A percentile compares a stretch with the other conserved stretches of the same genome.
These are phyloP conservation scores for Stratiolaelaps scimitus DNA, from an alignment of 1,140 invertebrate genomes.

Conservation along the genomic window DNA sequence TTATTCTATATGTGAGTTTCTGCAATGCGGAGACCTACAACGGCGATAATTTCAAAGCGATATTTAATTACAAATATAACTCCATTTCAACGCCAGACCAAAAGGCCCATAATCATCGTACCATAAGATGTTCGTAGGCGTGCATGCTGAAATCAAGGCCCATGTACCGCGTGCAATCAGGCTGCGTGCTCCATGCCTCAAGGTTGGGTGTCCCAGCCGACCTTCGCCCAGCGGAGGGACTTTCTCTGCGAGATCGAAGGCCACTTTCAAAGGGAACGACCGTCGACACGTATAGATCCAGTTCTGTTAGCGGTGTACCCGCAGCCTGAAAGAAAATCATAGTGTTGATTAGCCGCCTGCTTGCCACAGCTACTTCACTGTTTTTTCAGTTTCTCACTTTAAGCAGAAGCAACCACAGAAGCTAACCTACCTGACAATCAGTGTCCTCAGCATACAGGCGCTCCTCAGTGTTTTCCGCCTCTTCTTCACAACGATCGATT, in stretches of 20 bases:
- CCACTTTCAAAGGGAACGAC: conserved; percentile 42
- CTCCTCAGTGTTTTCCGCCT: conserved; percentile 18
- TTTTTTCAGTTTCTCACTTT: too few species aligned
- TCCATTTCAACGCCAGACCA: too few species aligned
- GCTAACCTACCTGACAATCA: conserved; percentile 6
- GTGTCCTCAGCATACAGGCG: conserved; percentile 25
- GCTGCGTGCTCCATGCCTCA: conserved; percentile 37
- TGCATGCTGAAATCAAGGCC: conserved; percentile 60
- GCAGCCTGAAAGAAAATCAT: conserved; percentile 40
- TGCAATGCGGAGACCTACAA: too few species aligned
- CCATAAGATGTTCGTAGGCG: conserved; percentile 64
- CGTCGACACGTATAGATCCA: conserved; percentile 57
- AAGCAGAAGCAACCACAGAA: too few species aligned
- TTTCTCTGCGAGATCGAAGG: conserved; percentile 26
- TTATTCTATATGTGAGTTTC: too few species aligned
- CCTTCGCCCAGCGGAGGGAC: conserved; percentile 1
- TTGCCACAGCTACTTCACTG: too few species aligned
- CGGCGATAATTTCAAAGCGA: background rate
- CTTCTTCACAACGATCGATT: conserved; percentile 19
- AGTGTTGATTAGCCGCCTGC: conserved; percentile 47
- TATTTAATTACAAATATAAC: conserved; percentile 8
- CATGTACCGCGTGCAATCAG: conserved; percentile 54
- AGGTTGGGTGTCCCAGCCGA: too few species aligned
- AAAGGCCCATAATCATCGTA: conserved; percentile 38
- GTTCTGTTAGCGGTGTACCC: conserved; percentile 50